Evolutionary conservation across 1,140 invertebrate species (phyloP), one percentile per base, ranked within the genome.

Genomic region (Drosophila erecta): DNA sequence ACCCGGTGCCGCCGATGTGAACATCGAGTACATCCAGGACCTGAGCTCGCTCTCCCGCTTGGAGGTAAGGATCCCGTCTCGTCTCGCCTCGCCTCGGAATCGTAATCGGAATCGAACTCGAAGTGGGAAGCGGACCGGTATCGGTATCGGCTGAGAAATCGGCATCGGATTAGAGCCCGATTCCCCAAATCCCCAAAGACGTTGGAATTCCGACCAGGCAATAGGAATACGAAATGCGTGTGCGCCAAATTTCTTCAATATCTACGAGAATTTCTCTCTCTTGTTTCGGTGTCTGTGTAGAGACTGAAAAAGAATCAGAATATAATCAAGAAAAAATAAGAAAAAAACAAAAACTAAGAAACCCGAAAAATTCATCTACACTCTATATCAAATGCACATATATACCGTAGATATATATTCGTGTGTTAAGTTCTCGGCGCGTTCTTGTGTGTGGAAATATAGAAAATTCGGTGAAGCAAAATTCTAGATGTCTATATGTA

Each of bases 11-110:
- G 96, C 96, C 92, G 96, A 98, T 94, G 96, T 98, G 92, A 97
- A 95, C 95, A 97, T 98, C 94, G 97, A 98, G 94, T 98, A 98
- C 94, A 96, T 95, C 93, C 95, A 96, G 93, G 97, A 98, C 94
- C 94, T 98, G 92, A 97, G 96, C 93, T 96, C 97, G 93, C 95
- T 98, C 92, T 96, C 96, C 93, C 96, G 97, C 93, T 95, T 98
- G 93, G 97, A 98, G 96, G 97, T 98, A 97, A 93, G 79, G 44
- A 51, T 51, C 24, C 20, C 12, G 12, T 10, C 30, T 7, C 30
- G 30, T 10, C 8, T 7, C 27, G 27, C 7, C 27, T 27, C 24
- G 7, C 8, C 27, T 10, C 27, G 27, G 27, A 30, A 30, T 30
- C 27, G 27, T 2, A 10, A 20, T 11, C 33, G 20, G 6, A 20